phyloP scores from a whole-genome alignment of 2,113 vertebrate genomes.

The Pandion haliaetus region DNA sequence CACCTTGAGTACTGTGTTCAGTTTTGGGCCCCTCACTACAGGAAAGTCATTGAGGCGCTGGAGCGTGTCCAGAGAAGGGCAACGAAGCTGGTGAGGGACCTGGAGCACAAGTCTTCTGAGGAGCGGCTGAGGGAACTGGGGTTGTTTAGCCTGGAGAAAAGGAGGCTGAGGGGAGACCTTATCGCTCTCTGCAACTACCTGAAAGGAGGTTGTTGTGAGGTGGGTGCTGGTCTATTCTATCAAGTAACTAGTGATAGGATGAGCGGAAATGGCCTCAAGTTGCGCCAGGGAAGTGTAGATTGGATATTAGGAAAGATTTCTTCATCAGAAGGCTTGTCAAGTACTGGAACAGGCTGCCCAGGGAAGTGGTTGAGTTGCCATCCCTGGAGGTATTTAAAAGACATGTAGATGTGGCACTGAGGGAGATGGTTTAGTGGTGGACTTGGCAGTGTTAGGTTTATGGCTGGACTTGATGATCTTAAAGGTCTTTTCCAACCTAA shows the following conservation, averaged over 20 bases:
- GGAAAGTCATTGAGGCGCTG: background rate
- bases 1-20: fast-evolving
- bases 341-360: background rate
- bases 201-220: background rate
- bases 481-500: background rate
- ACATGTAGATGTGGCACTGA: fast-evolving
- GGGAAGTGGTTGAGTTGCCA: background rate
- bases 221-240: background rate
- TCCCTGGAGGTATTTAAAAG: background rate
- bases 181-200: fast-evolving
- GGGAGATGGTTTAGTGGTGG: background rate
- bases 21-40: background rate
- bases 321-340: background rate
- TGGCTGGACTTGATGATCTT: background rate
- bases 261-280: background rate
- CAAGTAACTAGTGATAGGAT: background rate
- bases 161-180: background rate
- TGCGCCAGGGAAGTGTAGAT: background rate
- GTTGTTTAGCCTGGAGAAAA: background rate
- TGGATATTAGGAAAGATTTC: background rate
- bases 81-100: fast-evolving
- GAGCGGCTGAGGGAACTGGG: background rate
- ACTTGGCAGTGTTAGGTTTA: background rate
- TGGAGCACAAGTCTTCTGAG: fast-evolving
- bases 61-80: fast-evolving